A percentile compares a stretch with the other conserved stretches of the same genome.
phyloP scores from a whole-genome alignment of 2,888 invertebrate genomes.

The Napeogenes inachia region DNA sequence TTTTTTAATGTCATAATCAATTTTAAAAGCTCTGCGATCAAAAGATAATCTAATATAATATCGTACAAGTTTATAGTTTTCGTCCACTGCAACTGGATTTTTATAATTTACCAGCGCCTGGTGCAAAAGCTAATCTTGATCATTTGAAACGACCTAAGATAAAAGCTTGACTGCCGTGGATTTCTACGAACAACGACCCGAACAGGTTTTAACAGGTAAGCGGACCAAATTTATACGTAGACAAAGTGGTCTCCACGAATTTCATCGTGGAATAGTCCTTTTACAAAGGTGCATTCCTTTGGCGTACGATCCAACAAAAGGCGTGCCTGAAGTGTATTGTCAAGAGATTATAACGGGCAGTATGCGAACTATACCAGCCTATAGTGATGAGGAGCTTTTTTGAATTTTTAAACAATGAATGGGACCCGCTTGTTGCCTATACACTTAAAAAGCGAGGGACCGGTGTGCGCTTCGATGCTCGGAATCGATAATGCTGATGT shows the following conservation, averaged over 20 bases:
- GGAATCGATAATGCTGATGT: slow-evolving; percentile 51
- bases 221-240: slow-evolving; percentile 70
- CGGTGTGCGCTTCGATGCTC: slow-evolving; percentile 39
- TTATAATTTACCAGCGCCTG: slow-evolving; percentile 17
- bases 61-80: too few species aligned
- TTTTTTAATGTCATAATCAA: too few species aligned
- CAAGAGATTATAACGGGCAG: slow-evolving; percentile 25
- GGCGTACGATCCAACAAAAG: slow-evolving; percentile 36
- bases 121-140: slow-evolving; percentile 39
- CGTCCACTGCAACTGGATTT: too few species aligned
- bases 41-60: too few species aligned
- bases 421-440: slow-evolving; percentile 23
- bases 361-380: slow-evolving; percentile 17
- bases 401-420: slow-evolving; percentile 24
- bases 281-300: slow-evolving; percentile 66
- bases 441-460: slow-evolving; percentile 37
- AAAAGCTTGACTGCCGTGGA: slow-evolving; percentile 51
- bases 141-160: slow-evolving; percentile 43
- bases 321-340: slow-evolving; percentile 26
- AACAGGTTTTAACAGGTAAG: slow-evolving; percentile 73
- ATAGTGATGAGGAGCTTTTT: slow-evolving; percentile 8
- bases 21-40: too few species aligned
- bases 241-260: slow-evolving; percentile 56
- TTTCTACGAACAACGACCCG: slow-evolving; percentile 56
- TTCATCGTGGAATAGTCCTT: slow-evolving; percentile 53